phyloP scores from a whole-genome alignment of 2,797 vertebrate species.

The Protosalanx chinensis region DNA sequence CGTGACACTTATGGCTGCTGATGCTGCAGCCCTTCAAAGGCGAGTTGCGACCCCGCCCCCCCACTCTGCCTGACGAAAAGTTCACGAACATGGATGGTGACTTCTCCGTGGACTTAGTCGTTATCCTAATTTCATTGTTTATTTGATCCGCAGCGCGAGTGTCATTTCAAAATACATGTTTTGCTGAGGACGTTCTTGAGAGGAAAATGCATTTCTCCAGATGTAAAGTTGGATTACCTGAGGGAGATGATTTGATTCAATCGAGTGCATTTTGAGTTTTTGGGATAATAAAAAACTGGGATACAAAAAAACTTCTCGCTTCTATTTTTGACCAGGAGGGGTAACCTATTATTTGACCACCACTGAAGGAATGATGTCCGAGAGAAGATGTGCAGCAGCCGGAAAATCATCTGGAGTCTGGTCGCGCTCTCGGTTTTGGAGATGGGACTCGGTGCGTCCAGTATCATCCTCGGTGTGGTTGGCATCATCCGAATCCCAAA shows the following conservation, averaged over 20 bases:
- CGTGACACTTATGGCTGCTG: neutral
- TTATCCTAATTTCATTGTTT: neutral
- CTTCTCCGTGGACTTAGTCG: neutral
- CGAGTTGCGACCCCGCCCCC: neutral
- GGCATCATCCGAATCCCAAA: constrained; percentile 76
- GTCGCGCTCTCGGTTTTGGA: constrained; percentile 82
- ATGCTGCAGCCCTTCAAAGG: neutral
- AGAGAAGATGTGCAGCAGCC: constrained; percentile 80
- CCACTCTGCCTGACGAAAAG: neutral
- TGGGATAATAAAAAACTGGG: neutral
- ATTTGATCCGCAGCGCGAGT: no score
- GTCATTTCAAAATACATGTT: neutral
- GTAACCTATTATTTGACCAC: constrained; percentile 17
- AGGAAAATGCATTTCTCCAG: neutral
- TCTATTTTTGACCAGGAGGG: neutral
- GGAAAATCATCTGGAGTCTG: constrained; percentile 82
- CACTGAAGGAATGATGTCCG: constrained; percentile 76
- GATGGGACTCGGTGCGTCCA: constrained; percentile 83
- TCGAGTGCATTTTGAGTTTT: neutral
- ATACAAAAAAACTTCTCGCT: neutral
- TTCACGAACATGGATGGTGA: neutral
- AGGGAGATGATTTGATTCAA: neutral
- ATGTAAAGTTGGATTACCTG: neutral
- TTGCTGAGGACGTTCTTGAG: neutral
- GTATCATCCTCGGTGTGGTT: constrained; percentile 80